A percentile compares a stretch with the other conserved stretches of the same genome.
Conservation (phyloP, 2,797 vertebrate genomes). For the Clarias platycephalus region DNA sequence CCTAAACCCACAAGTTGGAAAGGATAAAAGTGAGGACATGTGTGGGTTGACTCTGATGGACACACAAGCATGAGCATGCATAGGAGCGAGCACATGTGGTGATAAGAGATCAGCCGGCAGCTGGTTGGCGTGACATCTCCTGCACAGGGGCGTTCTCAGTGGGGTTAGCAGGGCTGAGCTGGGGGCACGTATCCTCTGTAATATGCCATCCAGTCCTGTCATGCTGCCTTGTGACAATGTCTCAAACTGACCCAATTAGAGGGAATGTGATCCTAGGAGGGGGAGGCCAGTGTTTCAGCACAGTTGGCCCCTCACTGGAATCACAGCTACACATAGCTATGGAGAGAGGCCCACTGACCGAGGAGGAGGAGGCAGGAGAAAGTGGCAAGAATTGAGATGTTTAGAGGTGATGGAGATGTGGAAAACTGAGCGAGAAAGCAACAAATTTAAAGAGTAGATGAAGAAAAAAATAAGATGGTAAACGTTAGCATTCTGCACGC, state of each 20-base stretch:
- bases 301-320: conserved; percentile 28
- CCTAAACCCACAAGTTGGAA: conserved; percentile 29
- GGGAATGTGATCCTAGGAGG: conserved; percentile 32
- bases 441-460: not conserved
- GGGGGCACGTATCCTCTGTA: conserved; percentile 32
- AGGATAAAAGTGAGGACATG: conserved; percentile 26
- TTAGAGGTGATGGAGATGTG: conserved; percentile 22
- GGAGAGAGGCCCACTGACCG: conserved; percentile 14
- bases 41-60: conserved; percentile 37
- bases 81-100: conserved; percentile 46
- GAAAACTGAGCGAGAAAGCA: not conserved
- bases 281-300: conserved; percentile 29
- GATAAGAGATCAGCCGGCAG: conserved; percentile 50
- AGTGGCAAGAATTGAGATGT: conserved; percentile 41
- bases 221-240: conserved; percentile 38
- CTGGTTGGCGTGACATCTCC: conserved; percentile 46
- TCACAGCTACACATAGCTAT: conserved; percentile 15
- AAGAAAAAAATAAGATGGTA: not conserved
- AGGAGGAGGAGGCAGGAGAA: conserved; percentile 23
- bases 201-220: conserved; percentile 34
- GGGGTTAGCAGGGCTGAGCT: conserved; percentile 15
- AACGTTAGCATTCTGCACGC: not conserved
- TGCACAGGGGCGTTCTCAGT: conserved; percentile 35
- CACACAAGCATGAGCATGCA: not conserved
- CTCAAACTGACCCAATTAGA: conserved; percentile 45